phyloP scores from a whole-genome alignment of 2,113 vertebrate species.

The Ceyx margarethae region DNA sequence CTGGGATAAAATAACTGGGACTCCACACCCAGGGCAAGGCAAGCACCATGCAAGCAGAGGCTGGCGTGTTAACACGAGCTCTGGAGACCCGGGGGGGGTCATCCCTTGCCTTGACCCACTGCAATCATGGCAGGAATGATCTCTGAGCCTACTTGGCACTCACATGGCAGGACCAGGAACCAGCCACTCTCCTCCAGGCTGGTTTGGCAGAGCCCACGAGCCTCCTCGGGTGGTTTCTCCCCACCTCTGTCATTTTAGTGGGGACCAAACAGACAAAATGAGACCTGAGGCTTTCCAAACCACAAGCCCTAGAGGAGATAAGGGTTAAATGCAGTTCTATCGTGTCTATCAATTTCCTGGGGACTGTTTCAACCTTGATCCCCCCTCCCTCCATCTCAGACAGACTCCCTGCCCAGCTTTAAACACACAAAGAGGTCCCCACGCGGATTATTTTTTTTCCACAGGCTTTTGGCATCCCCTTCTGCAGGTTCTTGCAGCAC shows the following conservation, averaged over 20 bases:
- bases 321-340: slow-evolving; percentile 39
- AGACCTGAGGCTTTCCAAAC: not conserved
- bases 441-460: not conserved
- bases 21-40: not conserved
- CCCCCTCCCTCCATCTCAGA: not conserved
- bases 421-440: not conserved
- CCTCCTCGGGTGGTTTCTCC: not conserved
- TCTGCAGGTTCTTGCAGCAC: not conserved
- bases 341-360: slow-evolving; percentile 28
- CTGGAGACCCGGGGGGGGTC: not conserved
- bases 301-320: slow-evolving; percentile 19
- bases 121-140: not conserved
- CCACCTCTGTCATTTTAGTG: not conserved
- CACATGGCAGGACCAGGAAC: not conserved
- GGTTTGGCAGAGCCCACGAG: not conserved
- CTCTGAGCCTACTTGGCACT: not conserved
- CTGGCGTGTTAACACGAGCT: not conserved
- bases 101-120: not conserved
- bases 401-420: not conserved
- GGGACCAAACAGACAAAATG: not conserved
- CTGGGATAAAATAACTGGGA: not conserved
- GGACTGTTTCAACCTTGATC: slow-evolving; percentile 4
- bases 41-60: not conserved
- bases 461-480: not conserved
- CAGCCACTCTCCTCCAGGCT: not conserved